Evolutionary conservation across 2,797 vertebrate genomes (phyloP).

Genomic region (Streptopelia turtur): DNA sequence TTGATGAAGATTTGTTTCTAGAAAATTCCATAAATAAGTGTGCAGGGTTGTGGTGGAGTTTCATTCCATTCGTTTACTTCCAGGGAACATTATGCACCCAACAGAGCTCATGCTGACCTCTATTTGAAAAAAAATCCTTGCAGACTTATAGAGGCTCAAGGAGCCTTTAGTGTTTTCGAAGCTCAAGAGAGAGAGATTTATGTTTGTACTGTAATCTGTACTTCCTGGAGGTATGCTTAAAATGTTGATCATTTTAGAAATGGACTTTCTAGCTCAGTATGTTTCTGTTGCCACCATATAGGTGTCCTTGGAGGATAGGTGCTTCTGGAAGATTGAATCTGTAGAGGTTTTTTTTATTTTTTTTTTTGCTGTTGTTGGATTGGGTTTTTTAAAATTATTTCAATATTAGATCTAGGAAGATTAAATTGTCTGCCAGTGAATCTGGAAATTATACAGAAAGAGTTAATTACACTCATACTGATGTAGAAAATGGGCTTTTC

Average conservation of each 20-base stretch:
- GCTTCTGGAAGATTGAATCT: background rate
- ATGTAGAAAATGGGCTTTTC: background rate
- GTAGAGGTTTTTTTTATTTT: background rate
- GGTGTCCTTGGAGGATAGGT: background rate
- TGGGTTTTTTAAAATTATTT: background rate
- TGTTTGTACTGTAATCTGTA: background rate
- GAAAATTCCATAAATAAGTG: accelerated
- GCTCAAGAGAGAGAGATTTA: background rate
- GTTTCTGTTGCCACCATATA: background rate
- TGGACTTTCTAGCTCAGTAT: background rate
- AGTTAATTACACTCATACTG: background rate
- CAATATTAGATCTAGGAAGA: background rate
- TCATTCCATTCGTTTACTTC: background rate
- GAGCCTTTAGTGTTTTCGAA: background rate
- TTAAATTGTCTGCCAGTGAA: background rate
- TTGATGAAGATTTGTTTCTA: background rate
- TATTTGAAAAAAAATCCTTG: background rate
- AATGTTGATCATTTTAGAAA: background rate
- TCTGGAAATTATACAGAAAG: background rate
- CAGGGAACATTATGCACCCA: background rate
- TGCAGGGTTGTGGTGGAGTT: background rate
- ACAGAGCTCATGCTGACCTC: background rate
- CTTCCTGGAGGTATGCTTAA: background rate
- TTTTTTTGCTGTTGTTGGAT: background rate
- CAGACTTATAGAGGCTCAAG: background rate